Evolutionary conservation across 2,797 vertebrate genomes (phyloP), one percentile per base, ranked within the genome.

Genomic region (Sebastes elongatus): DNA sequence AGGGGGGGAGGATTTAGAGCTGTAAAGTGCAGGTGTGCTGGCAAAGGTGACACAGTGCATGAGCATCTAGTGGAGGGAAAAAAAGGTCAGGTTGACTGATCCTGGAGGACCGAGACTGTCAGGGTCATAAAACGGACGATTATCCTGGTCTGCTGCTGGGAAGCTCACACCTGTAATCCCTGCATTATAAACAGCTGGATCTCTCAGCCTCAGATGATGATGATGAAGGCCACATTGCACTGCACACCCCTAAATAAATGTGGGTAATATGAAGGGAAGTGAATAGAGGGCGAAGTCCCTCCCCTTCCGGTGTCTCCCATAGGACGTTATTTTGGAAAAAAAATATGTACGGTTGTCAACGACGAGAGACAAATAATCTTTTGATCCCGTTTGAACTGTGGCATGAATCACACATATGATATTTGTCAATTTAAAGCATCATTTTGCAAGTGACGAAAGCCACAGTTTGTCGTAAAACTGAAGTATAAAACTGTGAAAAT

Each of bases 101-200:
- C 60, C 38, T 33, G 65, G 11, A 62, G 62, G 80, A 75, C 62
- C 22, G 71, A 66, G 61, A 61, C 75, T 61, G 56, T 42, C 56
- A 4, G 61, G 71, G 57, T 81, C 69, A 33, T 49, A 52, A 77
- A 75, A 59, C 2, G 11, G 65, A 71, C 23, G 35, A 59, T 71
- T 81, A 76, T 82, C 53, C 68, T n/a, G 46, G 63, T 27, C 8
- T 1, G n/a, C 32, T 52, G 55, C 69, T 42, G 46, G n/a, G 49
- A 59, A n/a, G 67, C 67, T 87, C 84, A 79, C 80, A 80, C 80
- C 83, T 87, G 76, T 88, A 86, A 85, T 85, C 86, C 27, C 27
- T 49, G n/a, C 55, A 71, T 74, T 73, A 77, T 27, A 71, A 76
- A 71, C 49, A 27, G 23, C 32, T 35, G 57, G 57, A 35, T 61